Percentiles rank a stretch among this genome's conserved stretches.
Evolutionary conservation across 2,888 invertebrate species (phyloP).

Genomic region (Bugula neritina): DNA sequence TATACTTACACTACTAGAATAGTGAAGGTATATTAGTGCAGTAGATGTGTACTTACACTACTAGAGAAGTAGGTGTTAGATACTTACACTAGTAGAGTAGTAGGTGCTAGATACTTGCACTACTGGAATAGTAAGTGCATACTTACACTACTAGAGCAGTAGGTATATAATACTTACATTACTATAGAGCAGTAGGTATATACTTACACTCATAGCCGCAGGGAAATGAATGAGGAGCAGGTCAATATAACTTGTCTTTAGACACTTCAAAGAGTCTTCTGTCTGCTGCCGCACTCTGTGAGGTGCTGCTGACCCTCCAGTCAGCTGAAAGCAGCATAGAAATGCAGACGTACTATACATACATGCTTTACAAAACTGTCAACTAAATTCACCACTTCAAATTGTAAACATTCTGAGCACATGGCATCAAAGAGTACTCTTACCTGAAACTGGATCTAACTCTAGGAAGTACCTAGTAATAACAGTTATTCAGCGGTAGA

Average conservation of each 20-base stretch:
- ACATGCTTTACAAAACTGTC: too few relatives aligned
- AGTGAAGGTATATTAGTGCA: too few relatives aligned
- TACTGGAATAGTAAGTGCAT: not conserved
- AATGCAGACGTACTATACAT: too few relatives aligned
- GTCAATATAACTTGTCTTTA: constrained; percentile 37
- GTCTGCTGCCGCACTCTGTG: constrained; percentile 33
- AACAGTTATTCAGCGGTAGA: too few relatives aligned
- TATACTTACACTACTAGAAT: too few relatives aligned
- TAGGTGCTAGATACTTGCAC: not conserved
- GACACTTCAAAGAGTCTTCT: constrained; percentile 36
- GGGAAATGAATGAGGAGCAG: constrained; percentile 41
- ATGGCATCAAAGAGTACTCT: too few relatives aligned
- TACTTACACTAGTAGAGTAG: not conserved
- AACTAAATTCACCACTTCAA: too few relatives aligned
- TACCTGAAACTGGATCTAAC: too few relatives aligned
- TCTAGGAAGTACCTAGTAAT: too few relatives aligned
- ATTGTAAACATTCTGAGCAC: too few relatives aligned
- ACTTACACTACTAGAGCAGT: not conserved
- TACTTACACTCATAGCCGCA: not conserved
- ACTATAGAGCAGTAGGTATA: not conserved
- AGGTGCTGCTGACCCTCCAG: constrained; percentile 25
- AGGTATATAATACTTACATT: not conserved
- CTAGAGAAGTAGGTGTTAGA: not conserved
- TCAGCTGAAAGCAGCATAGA: not conserved
- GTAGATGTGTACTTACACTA: not conserved